Percentiles rank a stretch among this genome's conserved stretches.
Conservation (phyloP, 2,888 invertebrate genomes). For the Adelognathus sp. region DNA sequence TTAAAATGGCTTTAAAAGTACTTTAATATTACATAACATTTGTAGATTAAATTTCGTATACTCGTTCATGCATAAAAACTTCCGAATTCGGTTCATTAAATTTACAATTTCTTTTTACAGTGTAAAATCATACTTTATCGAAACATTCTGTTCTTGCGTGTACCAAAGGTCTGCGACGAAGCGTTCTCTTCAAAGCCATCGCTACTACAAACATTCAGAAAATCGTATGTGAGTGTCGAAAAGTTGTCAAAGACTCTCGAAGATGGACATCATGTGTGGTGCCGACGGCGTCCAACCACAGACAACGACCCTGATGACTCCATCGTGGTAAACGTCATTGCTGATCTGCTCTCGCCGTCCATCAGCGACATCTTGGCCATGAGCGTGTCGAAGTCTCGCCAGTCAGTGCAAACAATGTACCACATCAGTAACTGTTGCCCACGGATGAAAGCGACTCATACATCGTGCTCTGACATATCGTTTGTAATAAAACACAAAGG, state of each 20-base stretch:
- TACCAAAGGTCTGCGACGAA: background rate
- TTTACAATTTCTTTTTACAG: too few relatives aligned
- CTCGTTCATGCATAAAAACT: too few relatives aligned
- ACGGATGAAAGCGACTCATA: slow-evolving; percentile 79
- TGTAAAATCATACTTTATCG: too few relatives aligned
- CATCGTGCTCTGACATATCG: slow-evolving; percentile 79
- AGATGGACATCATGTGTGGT: background rate
- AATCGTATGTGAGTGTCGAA: background rate
- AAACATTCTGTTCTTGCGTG: background rate
- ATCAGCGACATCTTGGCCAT: slow-evolving; percentile 71
- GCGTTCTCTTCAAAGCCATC: background rate
- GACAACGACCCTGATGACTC: background rate
- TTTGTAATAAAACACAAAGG: slow-evolving; percentile 81
- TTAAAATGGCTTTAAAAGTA: too few relatives aligned
- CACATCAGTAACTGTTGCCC: slow-evolving; percentile 77
- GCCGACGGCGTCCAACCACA: background rate
- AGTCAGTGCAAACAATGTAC: slow-evolving; percentile 79
- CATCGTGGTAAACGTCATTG: slow-evolving; percentile 20
- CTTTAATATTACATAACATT: too few relatives aligned
- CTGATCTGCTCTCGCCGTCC: slow-evolving; percentile 65
- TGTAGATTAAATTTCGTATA: too few relatives aligned
- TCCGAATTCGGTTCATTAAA: too few relatives aligned
- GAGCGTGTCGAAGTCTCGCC: slow-evolving; percentile 67
- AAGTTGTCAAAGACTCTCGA: background rate
- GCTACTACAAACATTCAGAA: background rate